Evolutionary conservation across 2,797 vertebrate species (phyloP), one percentile per base, ranked within the genome.

Genomic region (Hoplostethus mediterraneus): DNA sequence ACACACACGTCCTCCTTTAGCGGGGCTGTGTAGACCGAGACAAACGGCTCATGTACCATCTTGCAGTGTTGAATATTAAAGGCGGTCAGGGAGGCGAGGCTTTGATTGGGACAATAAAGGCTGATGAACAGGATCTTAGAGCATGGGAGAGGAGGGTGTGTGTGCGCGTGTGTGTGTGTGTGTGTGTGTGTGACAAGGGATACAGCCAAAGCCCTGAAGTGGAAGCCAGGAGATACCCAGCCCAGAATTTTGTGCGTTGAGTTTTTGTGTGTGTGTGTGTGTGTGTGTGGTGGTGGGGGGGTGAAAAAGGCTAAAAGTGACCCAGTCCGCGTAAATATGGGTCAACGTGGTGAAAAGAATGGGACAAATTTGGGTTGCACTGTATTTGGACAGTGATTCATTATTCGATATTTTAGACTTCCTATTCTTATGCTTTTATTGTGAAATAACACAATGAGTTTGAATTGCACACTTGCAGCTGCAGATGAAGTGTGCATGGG

Each of bases 21-120:
- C 49, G 63, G 69, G 78, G 21, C 71, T 82, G 63, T 86, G 82
- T 83, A 85, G 87, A 83, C 82, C 79, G 87, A 90, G 92, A 94
- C 93, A 93, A 92, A 92, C 87, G 86, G 85, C 85, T 90, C 80
- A 73, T 91, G 89, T 90, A 90, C 90, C 94, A 95, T 95, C 94
- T 95, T 94, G 94, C 91, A 91, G 86, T 88, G 84, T 87, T 95
- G 91, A 95, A 95, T 95, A 95, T 95, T 95, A 93, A 95, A 95
- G 90, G 88, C 86, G 85, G 86, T 90, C 86, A 90, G 89, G 88
- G 91, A 92, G 88, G 83, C 75, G 65, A 75, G 56, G 84, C 94
- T 95, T 95, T 95, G 95, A 95, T 94, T 93, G 91, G 91, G 92
- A 95, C 94, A 95, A 95, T 94, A 95, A 95, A 95, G 93, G 88